Evolutionary conservation across 2,888 invertebrate species (phyloP), one percentile per base, ranked within the genome.

Genomic region (Thereva unica): DNA sequence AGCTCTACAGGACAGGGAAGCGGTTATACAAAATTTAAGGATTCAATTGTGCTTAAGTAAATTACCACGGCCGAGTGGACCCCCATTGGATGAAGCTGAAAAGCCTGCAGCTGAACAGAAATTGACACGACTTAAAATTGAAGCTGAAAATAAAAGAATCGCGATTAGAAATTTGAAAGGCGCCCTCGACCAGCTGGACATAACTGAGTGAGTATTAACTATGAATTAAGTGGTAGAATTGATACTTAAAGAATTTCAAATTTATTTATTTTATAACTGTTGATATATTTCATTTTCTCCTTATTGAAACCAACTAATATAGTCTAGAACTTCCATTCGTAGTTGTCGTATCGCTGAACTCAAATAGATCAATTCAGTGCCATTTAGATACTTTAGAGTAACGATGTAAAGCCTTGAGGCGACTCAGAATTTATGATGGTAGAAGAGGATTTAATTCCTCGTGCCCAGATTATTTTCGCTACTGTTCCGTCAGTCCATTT

Each of bases 151-250:
- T 71, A 89, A 93, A 75, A 84, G 88, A 72, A 84, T 87, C 71
- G 88, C 90, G 70, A 92, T 94, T 74, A 91, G 91, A 77, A 92
- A 93, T 75, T 83, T 93, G 41, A 89, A 92, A 77, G 84, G 89
- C 71, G 87, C 92, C 0, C 83, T 94, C 34, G 92, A 93, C 73
- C 87, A 91, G 73, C 85, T 93, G 8, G 93, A 93, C 76, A 92
- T 93, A 53, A 92, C 93, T 38, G 94, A 93, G 93, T 94, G 81
- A 88, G 90, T 83, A 10, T 23, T 23, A 23, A 23, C 23, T 23
- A 23, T 23, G 23, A 23, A 23, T 23, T 23, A 23, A 23, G 47
- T 40, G 10, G 34, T 23, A 59, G 4, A 5, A 52, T 12, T 49
- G 35, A 45, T 41, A 54, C 52, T 37, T n/a, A n/a, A n/a, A n/a